Evolutionary conservation across 2,888 invertebrate genomes (phyloP), one percentile per base, ranked within the genome.

Genomic region (Drosophila putrida): DNA sequence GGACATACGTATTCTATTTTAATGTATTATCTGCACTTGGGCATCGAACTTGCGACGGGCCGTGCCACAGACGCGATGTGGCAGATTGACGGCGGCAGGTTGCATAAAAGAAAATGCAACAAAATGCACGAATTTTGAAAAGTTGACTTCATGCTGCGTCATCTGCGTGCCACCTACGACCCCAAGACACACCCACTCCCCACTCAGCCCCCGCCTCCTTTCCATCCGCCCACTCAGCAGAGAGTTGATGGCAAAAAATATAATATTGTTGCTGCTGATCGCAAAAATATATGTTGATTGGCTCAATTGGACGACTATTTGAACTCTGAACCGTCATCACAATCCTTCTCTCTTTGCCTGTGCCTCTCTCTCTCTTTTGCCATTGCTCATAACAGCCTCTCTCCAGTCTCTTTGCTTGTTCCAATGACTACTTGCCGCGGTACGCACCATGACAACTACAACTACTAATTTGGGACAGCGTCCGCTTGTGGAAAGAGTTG

Each of bases 301-400:
- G 91, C 92, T 92, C 91, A 92, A 92, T 92, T 92, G 92, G 90
- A 67, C 89, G 89, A 83, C 90, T 91, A 92, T 91, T 92, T 92
- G 92, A 92, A 92, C 92, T 92, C 90, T 92, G 92, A 92, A 91
- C 91, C 69, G 54, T 63, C 63, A 33, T 9, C 28, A 38, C 80
- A 82, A 76, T 80, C 67, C 68, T 71, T 62, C 61, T 63, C 39
- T 31, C 59, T 27, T 57, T 47, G 46, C 13, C 25, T 46, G 25
- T n/a, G 15, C 8, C 33, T 13, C 36, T n/a, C 31, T 10, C 41
- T 6, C 25, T 53, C 38, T 35, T 33, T 20, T 20, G 13, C 31
- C 35, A 31, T 8, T 44, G 11, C 60, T 3, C 70, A 57, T 25
- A 39, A 44, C n/a, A 53, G 58, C 33, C 51, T 38, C 46, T 38